Evolutionary conservation across 2,888 invertebrate species (phyloP).

Genomic region (Mayetiola destructor): DNA sequence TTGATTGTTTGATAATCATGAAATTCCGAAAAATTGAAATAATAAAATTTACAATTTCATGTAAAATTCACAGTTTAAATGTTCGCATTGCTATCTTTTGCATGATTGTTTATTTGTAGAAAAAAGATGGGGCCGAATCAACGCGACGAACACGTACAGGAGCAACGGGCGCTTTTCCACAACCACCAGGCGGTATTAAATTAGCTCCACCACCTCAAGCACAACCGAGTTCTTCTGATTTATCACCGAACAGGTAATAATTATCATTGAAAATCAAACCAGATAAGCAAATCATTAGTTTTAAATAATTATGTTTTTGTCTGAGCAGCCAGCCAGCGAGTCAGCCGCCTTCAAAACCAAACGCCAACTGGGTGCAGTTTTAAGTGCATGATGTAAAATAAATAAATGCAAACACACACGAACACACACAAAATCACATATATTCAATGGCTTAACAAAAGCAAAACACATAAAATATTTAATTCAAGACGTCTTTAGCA

Average conservation of each 20-base stretch:
- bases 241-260: conserved; percentile 39
- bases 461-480: no score
- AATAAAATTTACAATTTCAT: neutral
- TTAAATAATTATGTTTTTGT: neutral
- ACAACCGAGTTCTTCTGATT: conserved; percentile 44
- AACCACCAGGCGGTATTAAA: conserved; percentile 65
- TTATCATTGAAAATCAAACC: conserved; percentile 29
- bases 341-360: conserved; percentile 26
- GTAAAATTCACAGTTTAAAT: conserved; percentile 11
- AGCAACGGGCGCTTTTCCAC: conserved; percentile 57
- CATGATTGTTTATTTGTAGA: conserved; percentile 38
- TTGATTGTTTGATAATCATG: neutral
- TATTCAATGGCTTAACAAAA: no score
- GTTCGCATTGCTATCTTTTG: conserved; percentile 6
- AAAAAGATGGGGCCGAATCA: conserved; percentile 73
- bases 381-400: conserved; percentile 22
- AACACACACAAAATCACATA: no score
- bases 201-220: conserved; percentile 69
- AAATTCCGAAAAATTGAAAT: neutral
- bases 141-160: conserved; percentile 43
- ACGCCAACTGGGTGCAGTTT: conserved; percentile 36
- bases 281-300: neutral
- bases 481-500: no score
- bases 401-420: no score
- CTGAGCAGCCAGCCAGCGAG: conserved; percentile 19